A percentile compares a stretch with the other conserved stretches of the same genome.
Evolutionary conservation across 1,140 invertebrate species (phyloP).

Genomic region (Apis mellifera): DNA sequence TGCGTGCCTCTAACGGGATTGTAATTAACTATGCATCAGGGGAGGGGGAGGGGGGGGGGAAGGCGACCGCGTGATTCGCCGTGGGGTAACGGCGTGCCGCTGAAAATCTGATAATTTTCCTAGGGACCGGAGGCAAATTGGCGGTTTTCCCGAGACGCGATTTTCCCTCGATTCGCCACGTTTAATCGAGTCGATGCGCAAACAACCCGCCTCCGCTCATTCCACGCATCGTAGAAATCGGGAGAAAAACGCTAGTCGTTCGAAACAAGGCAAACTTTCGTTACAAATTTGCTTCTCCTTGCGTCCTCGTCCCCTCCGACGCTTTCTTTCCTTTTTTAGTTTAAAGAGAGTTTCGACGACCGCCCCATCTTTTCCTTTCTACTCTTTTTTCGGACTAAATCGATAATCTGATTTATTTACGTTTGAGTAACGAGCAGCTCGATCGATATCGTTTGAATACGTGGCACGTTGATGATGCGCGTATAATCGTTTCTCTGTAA

Average conservation of each 20-base stretch:
- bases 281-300: background rate
- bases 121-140: constrained; percentile 3
- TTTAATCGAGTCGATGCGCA: constrained; percentile 46
- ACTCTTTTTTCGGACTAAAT: background rate
- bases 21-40: constrained; percentile 5
- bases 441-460: constrained; percentile 34
- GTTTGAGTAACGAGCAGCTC: constrained; percentile 8
- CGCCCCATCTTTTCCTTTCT: too few relatives aligned
- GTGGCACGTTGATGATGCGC: background rate
- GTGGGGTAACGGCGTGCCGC: background rate
- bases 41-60: background rate
- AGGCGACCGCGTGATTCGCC: background rate
- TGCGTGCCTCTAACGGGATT: background rate
- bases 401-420: constrained; percentile 51
- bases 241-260: constrained; percentile 7
- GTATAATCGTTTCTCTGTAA: constrained; percentile 12
- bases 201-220: constrained; percentile 35
- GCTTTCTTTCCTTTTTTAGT: too few relatives aligned
- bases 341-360: too few relatives aligned
- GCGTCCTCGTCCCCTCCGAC: too few relatives aligned
- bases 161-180: constrained; percentile 3
- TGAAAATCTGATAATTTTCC: constrained; percentile 16
- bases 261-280: constrained; percentile 7
- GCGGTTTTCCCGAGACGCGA: constrained; percentile 18
- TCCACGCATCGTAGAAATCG: background rate